Conservation (phyloP, 2,113 vertebrate species). For the Microtus ochrogaster region DNA sequence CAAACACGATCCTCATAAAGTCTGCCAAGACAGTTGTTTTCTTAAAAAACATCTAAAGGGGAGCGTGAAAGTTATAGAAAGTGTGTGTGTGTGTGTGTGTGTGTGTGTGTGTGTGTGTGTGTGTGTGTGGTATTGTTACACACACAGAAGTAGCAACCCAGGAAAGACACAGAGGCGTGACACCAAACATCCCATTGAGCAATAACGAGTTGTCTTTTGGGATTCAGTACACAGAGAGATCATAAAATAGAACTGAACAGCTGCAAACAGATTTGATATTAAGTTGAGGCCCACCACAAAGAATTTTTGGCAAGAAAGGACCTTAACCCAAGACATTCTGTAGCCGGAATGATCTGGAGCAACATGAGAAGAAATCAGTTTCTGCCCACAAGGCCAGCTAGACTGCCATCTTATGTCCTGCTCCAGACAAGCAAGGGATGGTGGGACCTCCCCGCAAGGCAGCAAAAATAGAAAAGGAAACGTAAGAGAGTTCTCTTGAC, state of each 20-base stretch:
- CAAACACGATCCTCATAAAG: conserved; percentile 31
- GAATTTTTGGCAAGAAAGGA: background rate
- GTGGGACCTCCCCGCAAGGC: background rate
- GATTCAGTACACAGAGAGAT: background rate
- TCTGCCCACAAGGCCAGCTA: background rate
- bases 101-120: no score
- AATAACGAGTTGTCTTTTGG: background rate
- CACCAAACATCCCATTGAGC: background rate
- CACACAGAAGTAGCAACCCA: background rate
- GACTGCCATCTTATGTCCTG: background rate
- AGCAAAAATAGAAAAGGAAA: background rate
- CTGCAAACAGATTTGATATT: background rate
- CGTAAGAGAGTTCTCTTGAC: background rate
- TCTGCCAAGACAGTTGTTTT: background rate
- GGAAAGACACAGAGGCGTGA: background rate
- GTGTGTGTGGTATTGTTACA: background rate
- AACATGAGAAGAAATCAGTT: background rate
- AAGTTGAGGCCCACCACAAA: background rate
- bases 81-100: no score
- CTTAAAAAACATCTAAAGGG: background rate
- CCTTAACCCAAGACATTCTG: background rate
- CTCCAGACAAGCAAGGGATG: background rate
- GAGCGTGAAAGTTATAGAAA: background rate
- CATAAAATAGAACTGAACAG: background rate
- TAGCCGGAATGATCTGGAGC: background rate